phyloP scores from a whole-genome alignment of 1,140 invertebrate species.

The Colletes latitarsis region DNA sequence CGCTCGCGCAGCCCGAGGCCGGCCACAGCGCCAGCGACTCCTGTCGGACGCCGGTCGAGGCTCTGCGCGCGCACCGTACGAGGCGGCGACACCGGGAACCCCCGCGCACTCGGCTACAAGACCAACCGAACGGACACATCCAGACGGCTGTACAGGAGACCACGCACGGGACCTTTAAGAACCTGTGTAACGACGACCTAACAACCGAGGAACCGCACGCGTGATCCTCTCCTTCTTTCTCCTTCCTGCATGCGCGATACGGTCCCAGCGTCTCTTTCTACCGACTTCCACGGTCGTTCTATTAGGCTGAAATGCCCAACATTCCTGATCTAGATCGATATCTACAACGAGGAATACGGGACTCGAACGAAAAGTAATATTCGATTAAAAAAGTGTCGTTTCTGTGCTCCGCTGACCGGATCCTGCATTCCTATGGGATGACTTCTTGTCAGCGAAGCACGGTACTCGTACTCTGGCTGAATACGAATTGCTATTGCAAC shows the following conservation, averaged over 20 bases:
- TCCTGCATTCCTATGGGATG: too few relatives aligned
- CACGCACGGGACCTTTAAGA: conserved; percentile 68
- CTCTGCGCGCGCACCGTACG: conserved; percentile 76
- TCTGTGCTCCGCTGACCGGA: too few relatives aligned
- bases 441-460: too few relatives aligned
- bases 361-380: too few relatives aligned
- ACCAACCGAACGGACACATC: conserved; percentile 34
- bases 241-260: background rate
- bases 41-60: conserved; percentile 78
- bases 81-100: conserved; percentile 8
- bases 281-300: conserved; percentile 1
- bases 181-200: conserved; percentile 73
- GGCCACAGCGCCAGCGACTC: conserved; percentile 79
- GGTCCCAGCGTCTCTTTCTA: background rate
- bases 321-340: too few relatives aligned
- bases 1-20: conserved; percentile 77
- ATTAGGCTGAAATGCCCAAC: background rate
- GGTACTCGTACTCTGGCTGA: too few relatives aligned
- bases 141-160: conserved; percentile 38
- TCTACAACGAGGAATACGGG: too few relatives aligned
- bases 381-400: too few relatives aligned
- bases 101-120: background rate
- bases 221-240: conserved; percentile 50
- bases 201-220: conserved; percentile 69
- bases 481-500: too few relatives aligned